These are phyloP conservation scores for Sebastes trivittatus DNA, from an alignment of 2,797 vertebrate species.

Conservation along the genomic window DNA sequence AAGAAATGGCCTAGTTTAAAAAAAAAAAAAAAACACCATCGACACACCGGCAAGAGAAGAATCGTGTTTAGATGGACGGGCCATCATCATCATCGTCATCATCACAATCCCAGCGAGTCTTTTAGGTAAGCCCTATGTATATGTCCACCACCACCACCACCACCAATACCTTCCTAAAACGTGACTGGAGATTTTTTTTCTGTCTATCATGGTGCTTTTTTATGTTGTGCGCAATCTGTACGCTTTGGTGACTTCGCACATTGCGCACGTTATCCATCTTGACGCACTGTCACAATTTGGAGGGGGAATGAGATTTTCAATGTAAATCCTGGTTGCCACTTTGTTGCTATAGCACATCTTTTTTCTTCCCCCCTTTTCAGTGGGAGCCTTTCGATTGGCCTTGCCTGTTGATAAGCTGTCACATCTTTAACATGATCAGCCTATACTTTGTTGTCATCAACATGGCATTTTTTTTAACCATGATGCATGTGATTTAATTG, in stretches of 20 bases:
- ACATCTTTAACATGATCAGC: constrained; percentile 52
- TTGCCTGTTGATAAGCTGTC: constrained; percentile 80
- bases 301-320: constrained; percentile 45
- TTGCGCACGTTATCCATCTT: constrained; percentile 76
- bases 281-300: constrained; percentile 77
- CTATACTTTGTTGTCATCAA: constrained; percentile 42
- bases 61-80: constrained; percentile 60
- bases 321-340: constrained; percentile 60
- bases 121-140: constrained; percentile 73
- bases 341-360: constrained; percentile 66
- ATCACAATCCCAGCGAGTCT: constrained; percentile 60
- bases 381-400: constrained; percentile 59
- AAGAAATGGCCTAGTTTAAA: constrained; percentile 78
- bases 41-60: constrained; percentile 51
- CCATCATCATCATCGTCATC: constrained; percentile 58
- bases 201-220: constrained; percentile 35
- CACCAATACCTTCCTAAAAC: constrained; percentile 23
- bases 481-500: constrained; percentile 61
- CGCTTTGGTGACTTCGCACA: constrained; percentile 74
- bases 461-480: constrained; percentile 20
- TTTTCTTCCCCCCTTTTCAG: constrained; percentile 45
- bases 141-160: constrained; percentile 31
- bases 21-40: constrained; percentile 15
- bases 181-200: constrained; percentile 51
- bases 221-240: constrained; percentile 69